Percentiles rank a stretch among this genome's conserved stretches.
These are phyloP conservation scores for Volucella inanis DNA, from an alignment of 2,888 invertebrate species.

Conservation along the genomic window DNA sequence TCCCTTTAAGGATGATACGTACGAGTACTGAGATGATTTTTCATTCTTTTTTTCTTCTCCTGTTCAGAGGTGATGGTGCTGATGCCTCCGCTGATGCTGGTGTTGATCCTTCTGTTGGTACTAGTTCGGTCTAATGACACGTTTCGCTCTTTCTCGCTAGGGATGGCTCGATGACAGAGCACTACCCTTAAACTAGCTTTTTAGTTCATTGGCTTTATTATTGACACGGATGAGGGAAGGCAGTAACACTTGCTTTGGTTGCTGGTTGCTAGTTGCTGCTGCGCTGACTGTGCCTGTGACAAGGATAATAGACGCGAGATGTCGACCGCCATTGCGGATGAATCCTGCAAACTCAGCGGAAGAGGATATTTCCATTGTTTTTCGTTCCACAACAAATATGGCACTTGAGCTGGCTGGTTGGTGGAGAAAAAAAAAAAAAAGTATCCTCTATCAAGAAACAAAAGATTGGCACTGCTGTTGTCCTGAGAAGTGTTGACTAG, in stretches of 20 bases:
- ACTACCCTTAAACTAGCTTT: slow-evolving; percentile 66
- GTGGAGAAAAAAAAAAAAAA: slow-evolving; percentile 42
- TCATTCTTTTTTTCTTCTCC: slow-evolving; percentile 41
- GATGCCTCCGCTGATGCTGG: too few relatives aligned
- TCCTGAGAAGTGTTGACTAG: slow-evolving; percentile 59
- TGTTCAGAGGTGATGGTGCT: background rate
- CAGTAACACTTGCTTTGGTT: background rate
- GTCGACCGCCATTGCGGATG: slow-evolving; percentile 47
- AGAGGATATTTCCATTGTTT: slow-evolving; percentile 70
- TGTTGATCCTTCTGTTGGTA: too few relatives aligned
- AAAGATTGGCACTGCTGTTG: slow-evolving; percentile 28
- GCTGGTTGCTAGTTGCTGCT: background rate
- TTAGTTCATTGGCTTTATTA: slow-evolving; percentile 74
- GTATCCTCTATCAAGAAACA: slow-evolving; percentile 48
- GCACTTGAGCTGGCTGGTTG: slow-evolving; percentile 30
- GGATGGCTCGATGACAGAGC: slow-evolving; percentile 39
- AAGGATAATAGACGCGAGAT: slow-evolving; percentile 38
- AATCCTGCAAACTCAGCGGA: slow-evolving; percentile 64
- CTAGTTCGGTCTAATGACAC: slow-evolving; percentile 50
- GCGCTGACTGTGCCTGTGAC: slow-evolving; percentile 2
- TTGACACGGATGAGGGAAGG: slow-evolving; percentile 49
- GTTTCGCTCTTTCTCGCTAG: slow-evolving; percentile 35
- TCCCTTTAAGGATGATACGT: slow-evolving; percentile 2
- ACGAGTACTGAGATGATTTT: slow-evolving; percentile 29
- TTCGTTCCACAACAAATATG: slow-evolving; percentile 65